Evolutionary conservation across 2,797 vertebrate species (phyloP).

Genomic region (Semotilus atromaculatus): DNA sequence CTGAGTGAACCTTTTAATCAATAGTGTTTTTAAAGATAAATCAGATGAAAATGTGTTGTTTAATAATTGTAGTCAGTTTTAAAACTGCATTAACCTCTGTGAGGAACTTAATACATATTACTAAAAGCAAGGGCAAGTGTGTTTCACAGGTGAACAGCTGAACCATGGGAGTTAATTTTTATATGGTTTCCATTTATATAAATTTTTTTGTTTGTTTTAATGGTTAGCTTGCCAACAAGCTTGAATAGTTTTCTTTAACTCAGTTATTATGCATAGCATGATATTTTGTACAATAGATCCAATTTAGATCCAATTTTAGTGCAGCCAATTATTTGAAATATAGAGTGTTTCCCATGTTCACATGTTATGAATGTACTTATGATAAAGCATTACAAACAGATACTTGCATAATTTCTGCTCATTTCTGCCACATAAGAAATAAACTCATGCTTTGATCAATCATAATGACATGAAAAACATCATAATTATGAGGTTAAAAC

Average conservation of each 20-base stretch:
- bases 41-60: constrained; percentile 15
- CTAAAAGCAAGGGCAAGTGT: neutral
- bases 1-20: constrained; percentile 13
- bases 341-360: neutral
- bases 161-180: neutral
- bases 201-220: neutral
- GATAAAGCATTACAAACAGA: neutral
- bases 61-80: constrained; percentile 26
- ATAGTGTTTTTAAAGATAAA: constrained; percentile 27
- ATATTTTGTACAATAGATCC: neutral
- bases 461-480: neutral
- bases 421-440: neutral
- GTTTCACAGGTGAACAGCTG: neutral
- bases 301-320: neutral
- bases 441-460: neutral
- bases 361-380: constrained; percentile 3
- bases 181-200: neutral
- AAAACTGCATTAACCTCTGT: constrained; percentile 58
- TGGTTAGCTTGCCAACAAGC: neutral
- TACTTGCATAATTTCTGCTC: constrained; percentile 2
- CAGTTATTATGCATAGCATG: neutral
- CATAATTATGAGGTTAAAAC: neutral
- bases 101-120: constrained; percentile 48
- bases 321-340: neutral
- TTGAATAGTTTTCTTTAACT: neutral